Conservation (phyloP, 37 sponge, comb jelly and placozoan species). For the Halisarca cf. caerulea region DNA sequence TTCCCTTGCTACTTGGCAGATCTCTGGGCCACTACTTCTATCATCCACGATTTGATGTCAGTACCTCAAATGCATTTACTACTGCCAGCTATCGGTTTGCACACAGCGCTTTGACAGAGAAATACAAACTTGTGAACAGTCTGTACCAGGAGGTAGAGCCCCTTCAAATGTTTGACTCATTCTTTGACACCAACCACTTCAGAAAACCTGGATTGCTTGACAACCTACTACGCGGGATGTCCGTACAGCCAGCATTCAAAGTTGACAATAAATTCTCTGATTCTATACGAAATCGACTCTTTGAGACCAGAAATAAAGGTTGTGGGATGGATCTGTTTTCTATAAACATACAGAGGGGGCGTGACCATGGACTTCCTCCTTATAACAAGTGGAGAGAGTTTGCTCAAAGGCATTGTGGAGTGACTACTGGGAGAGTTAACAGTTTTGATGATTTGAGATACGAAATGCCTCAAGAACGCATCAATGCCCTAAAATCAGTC, state of each 20-base stretch:
- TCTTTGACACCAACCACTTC: slow-evolving; percentile 61
- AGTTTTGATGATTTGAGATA: background rate
- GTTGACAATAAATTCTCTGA: slow-evolving; percentile 65
- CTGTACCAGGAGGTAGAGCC: slow-evolving; percentile 40
- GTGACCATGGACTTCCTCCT: slow-evolving; percentile 88
- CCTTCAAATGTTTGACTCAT: slow-evolving; percentile 51
- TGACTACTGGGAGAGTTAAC: background rate
- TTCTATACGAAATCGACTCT: slow-evolving; percentile 69
- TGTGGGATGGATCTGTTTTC: slow-evolving; percentile 79
- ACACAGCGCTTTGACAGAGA: slow-evolving; percentile 47
- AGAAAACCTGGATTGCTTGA: slow-evolving; percentile 74
- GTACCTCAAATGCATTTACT: slow-evolving; percentile 68
- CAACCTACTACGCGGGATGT: slow-evolving; percentile 72
- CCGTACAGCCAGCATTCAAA: slow-evolving; percentile 34
- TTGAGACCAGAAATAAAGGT: slow-evolving; percentile 36
- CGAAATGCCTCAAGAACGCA: background rate
- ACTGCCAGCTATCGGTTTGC: slow-evolving; percentile 75
- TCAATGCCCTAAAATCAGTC: slow-evolving; percentile 43
- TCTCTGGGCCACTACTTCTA: slow-evolving; percentile 45
- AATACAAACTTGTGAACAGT: slow-evolving; percentile 46
- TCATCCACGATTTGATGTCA: slow-evolving; percentile 51
- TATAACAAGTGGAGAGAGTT: slow-evolving; percentile 61
- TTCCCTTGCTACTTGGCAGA: slow-evolving; percentile 66
- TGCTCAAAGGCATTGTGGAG: background rate
- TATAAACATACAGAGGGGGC: slow-evolving; percentile 86